phyloP scores from a whole-genome alignment of 2,888 invertebrate species.

The Geophilus truncorum region DNA sequence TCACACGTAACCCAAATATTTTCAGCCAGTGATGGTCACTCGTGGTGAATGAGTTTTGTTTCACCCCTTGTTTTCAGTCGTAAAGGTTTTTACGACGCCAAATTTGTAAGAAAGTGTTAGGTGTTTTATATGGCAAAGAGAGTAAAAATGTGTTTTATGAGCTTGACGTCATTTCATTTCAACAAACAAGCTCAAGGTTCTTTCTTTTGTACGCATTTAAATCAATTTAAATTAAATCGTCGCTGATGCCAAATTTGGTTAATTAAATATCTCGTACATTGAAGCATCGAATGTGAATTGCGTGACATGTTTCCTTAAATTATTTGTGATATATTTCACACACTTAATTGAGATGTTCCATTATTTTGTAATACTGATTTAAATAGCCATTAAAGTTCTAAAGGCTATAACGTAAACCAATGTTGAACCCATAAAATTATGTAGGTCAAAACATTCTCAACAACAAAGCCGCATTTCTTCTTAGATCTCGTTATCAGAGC shows the following conservation, averaged over 20 bases:
- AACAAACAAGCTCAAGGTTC: neutral
- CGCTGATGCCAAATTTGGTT: too few species aligned
- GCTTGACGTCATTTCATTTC: neutral
- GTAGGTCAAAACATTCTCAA: neutral
- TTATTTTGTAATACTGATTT: neutral
- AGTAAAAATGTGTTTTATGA: neutral
- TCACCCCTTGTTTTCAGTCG: neutral
- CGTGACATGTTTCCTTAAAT: too few species aligned
- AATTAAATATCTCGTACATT: too few species aligned
- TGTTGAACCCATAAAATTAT: neutral
- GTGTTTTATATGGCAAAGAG: neutral
- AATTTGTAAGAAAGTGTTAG: neutral
- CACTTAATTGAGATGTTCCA: neutral
- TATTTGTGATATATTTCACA: too few species aligned
- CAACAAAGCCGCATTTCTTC: neutral
- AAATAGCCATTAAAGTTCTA: neutral
- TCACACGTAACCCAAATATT: neutral
- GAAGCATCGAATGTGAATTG: too few species aligned
- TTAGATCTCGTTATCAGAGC: neutral
- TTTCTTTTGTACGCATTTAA: too few species aligned
- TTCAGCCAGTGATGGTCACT: neutral
- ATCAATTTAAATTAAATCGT: too few species aligned
- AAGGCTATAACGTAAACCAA: neutral
- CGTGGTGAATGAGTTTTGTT: neutral
- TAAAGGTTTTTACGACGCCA: neutral